Base-by-base conservation (phyloP, 2,113 vertebrate genomes). In the Periophthalmus modestus region DNA sequence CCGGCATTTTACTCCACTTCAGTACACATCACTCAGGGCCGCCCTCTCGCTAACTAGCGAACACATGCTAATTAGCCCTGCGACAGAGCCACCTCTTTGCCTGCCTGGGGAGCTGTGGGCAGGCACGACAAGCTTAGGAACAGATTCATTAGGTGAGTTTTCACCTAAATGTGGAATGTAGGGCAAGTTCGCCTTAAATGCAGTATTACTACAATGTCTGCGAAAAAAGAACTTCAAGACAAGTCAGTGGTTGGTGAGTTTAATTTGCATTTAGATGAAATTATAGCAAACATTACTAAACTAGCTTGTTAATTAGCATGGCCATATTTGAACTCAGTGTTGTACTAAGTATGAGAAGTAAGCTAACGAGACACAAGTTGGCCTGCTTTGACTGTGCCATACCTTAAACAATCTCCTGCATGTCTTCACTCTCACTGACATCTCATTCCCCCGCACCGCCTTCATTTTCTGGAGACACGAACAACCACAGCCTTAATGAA, bases 31-130 rank as follows among this genome's bases (percentile, higher is more conserved):
- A 90, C 83, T 88, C 69, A 82, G 77, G 84, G 83, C 88, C 82
- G 84, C 87, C 86, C 83, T 87, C 83, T 77, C 77, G 10, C 88
- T 89, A 83, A 89, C 88, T 79, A 86, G 85, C 84, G 89, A 91
- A 90, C 87, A 78, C 86, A 85, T 85, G 84, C 92, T 92, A 91
- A 93, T 92, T 91, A 91, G 84, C 80, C 77, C 71, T 80, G 91
- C 83, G 84, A 91, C 90, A 89, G 80, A 79, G 83, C 74, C 71
- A 15, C 71, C 69, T 85, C 57, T 85, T 78, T 74, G 67, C 63
- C 78, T 66, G 82, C 81, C 86, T 81, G 68, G 83, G 85, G 82
- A 87, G 72, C 82, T 84, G 81, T 67, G 73, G 67, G 70, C 78
- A 47, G 68, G 43, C 52, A 73, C 58, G 65, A 86, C 62, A 7